A percentile compares a stretch with the other conserved stretches of the same genome.
Conservation (phyloP, 2,797 vertebrate genomes). For the Tokudaia tokunoshimensis region DNA sequence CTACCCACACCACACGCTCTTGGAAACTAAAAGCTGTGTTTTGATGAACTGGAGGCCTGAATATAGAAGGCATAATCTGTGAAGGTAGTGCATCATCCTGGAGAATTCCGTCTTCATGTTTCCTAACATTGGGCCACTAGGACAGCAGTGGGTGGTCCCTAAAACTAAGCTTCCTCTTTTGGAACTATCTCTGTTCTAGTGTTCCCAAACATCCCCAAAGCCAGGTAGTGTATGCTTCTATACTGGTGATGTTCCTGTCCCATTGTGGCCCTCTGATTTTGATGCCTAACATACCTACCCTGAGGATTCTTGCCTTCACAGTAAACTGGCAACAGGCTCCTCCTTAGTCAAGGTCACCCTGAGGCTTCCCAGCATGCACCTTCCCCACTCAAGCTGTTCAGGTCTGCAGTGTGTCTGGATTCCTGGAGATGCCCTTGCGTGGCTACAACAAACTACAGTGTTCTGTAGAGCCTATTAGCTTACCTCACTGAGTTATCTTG, state of each 20-base stretch:
- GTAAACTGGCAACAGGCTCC: not conserved
- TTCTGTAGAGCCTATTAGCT: not conserved
- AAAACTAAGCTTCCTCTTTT: not conserved
- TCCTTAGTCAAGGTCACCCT: not conserved
- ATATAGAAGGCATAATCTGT: not conserved
- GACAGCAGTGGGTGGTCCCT: not conserved
- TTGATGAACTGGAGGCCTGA: not conserved
- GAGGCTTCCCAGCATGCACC: not conserved
- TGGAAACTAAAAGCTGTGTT: not conserved
- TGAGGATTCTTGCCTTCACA: not conserved
- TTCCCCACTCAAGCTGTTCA: not conserved
- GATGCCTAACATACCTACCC: not conserved
- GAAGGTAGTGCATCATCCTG: not conserved
- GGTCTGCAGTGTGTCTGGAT: not conserved
- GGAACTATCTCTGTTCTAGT: not conserved
- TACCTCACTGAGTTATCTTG: not conserved
- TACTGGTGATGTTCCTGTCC: not conserved
- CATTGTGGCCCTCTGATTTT: not conserved
- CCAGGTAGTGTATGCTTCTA: not conserved
- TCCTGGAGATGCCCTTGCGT: not conserved
- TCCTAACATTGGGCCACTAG: not conserved
- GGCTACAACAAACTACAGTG: not conserved
- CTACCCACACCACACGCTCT: accelerated
- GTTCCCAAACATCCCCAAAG: not conserved
- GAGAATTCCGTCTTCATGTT: not conserved